Conservation (phyloP, 1,140 invertebrate species). For the Scylla paramamosain region DNA sequence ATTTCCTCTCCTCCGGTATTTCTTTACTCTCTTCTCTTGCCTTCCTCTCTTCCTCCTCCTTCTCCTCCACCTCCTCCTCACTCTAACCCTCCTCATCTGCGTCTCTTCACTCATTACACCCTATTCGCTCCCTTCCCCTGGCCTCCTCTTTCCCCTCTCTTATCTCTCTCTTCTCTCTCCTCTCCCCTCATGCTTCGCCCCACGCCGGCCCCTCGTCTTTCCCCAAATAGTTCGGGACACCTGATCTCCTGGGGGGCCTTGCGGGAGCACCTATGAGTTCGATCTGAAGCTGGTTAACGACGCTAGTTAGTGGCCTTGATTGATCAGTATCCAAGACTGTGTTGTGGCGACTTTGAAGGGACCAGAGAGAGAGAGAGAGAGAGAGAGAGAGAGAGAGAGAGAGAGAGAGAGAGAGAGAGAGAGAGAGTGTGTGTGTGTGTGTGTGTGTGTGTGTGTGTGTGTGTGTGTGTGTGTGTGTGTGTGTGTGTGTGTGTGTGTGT, state of each 20-base stretch:
- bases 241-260: neutral
- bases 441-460: no score
- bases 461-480: no score
- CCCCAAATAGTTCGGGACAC: neutral
- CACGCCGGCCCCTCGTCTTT: neutral
- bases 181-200: neutral
- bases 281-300: neutral
- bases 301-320: neutral
- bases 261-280: no score
- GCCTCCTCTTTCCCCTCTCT: no score
- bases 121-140: no score
- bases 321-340: neutral
- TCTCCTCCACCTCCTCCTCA: neutral
- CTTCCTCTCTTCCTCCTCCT: neutral
- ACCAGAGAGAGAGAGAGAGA: no score
- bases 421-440: no score
- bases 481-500: no score
- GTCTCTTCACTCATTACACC: constrained; percentile 15
- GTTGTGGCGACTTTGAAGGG: no score
- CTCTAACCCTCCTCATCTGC: neutral
- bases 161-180: neutral
- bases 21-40: neutral
- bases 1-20: constrained; percentile 21
- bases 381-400: no score
- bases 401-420: no score